Base-by-base conservation (phyloP, 1,140 invertebrate genomes). In the Lordiphosa collinella region DNA sequence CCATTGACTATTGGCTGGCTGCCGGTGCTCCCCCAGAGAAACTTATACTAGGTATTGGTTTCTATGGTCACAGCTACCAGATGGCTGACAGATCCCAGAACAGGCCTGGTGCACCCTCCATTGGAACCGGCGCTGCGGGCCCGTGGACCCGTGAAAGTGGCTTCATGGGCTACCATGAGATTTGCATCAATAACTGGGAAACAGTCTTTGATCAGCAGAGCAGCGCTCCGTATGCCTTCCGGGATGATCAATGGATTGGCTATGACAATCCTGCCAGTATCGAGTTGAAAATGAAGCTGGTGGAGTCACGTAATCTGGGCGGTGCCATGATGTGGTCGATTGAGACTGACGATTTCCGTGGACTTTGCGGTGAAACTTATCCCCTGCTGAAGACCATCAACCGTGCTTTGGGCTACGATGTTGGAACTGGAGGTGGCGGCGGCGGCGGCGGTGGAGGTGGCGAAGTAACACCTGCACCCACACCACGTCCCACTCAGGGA, bases 261-360 rank as follows among this genome's bases (percentile, higher is more conserved):
- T 90, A 88, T 25, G 89, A 90, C 53, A 73, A 90, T 16, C 58
- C 70, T 0, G 34, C 80, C 48, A 90, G 88, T 52, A 79, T 86
- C 63, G 90, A 87, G 31, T 18, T 69, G 9, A 89, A 89, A 59
- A 79, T 84, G 66, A 47, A 87, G 13, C 53, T 79, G 22, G 73
- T 89, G 2, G 63, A 79, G 11, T 71, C 82, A 0, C 52, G 93
- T 51, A 91, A 91, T 5, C 72, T 96, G 5, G 93, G 92, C 0
- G 95, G 95, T 3, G 91, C 94, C 0, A 95, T 96, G 94, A 92
- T 95, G 7, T 96, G 95, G 95, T 94, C 94, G 36, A 92, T 94
- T 35, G 94, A 95, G 73, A 94, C 93, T 0, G 94, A 95, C 50
- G 94, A 95, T 79, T 95, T 95, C 85, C 90, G 88, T 5, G 94